phyloP scores from a whole-genome alignment of 2,888 invertebrate species.

The Drosophila ustulata region DNA sequence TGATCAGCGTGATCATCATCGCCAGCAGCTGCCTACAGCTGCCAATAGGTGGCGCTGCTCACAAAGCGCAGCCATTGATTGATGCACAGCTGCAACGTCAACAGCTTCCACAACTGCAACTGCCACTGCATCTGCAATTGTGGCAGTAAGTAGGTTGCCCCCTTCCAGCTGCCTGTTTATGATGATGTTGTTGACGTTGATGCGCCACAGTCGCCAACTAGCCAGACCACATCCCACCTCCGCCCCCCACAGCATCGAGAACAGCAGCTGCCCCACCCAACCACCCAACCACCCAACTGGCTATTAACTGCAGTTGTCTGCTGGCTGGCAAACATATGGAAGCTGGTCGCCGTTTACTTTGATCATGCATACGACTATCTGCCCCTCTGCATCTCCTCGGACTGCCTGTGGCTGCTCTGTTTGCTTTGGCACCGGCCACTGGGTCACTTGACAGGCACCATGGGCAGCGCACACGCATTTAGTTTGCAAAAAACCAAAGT shows the following conservation, averaged over 20 bases:
- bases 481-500: conserved; percentile 31
- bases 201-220: conserved; percentile 62
- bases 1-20: conserved; percentile 30
- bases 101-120: conserved; percentile 20
- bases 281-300: neutral
- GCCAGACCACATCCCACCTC: conserved; percentile 9
- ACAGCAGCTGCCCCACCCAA: conserved; percentile 6
- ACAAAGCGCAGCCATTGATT: conserved; percentile 65
- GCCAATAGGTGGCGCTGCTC: conserved; percentile 70
- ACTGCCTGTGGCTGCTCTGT: conserved; percentile 19
- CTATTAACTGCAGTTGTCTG: conserved; percentile 62
- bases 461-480: conserved; percentile 51
- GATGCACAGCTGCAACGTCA: conserved; percentile 54
- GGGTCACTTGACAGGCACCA: conserved; percentile 68
- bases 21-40: conserved; percentile 19
- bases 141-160: conserved; percentile 65
- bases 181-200: conserved; percentile 74
- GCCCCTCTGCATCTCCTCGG: conserved; percentile 7
- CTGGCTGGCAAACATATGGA: conserved; percentile 64
- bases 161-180: conserved; percentile 35
- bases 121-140: conserved; percentile 54
- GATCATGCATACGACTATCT: conserved; percentile 59
- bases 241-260: neutral
- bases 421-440: conserved; percentile 72
- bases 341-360: conserved; percentile 66